Conservation (phyloP, 2,888 invertebrate genomes). For the Marasmarcha lunaedactyla region DNA sequence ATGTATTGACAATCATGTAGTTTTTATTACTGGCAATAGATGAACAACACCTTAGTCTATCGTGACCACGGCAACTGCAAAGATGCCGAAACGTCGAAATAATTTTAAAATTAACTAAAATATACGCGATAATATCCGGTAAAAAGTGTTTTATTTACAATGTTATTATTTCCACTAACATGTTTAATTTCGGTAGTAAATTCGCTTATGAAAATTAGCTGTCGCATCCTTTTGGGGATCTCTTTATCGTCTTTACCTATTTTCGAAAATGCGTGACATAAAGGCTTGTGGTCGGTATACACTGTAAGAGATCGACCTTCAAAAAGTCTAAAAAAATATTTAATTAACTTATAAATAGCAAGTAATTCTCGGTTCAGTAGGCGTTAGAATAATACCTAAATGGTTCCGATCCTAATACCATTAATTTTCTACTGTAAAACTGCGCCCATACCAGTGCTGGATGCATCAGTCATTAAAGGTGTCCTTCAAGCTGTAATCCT, state of each 20-base stretch:
- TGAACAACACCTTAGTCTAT: too few relatives aligned
- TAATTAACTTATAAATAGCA: not conserved
- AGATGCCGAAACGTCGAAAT: too few relatives aligned
- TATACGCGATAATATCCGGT: too few relatives aligned
- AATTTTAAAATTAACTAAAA: too few relatives aligned
- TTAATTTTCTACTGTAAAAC: constrained; percentile 1
- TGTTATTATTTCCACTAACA: not conserved
- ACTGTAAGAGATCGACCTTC: constrained; percentile 3
- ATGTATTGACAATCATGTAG: too few relatives aligned
- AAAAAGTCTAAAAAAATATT: not conserved
- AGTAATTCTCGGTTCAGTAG: constrained; percentile 2
- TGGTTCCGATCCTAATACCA: constrained; percentile 2
- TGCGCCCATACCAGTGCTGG: constrained; percentile 5
- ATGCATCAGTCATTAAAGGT: constrained; percentile 3
- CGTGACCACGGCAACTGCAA: too few relatives aligned
- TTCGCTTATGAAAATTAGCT: too few relatives aligned
- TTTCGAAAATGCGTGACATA: constrained; percentile 8
- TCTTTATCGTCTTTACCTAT: not conserved
- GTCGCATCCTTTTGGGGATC: not conserved
- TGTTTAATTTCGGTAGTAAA: not conserved
- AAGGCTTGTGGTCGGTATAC: constrained; percentile 1
- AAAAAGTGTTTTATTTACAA: too few relatives aligned
- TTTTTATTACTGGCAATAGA: too few relatives aligned
- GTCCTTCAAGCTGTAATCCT: too few relatives aligned
- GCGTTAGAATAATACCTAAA: constrained; percentile 9